These are phyloP conservation scores for Philopedon plagiatum DNA, from an alignment of 2,888 invertebrate species.

Conservation along the genomic window DNA sequence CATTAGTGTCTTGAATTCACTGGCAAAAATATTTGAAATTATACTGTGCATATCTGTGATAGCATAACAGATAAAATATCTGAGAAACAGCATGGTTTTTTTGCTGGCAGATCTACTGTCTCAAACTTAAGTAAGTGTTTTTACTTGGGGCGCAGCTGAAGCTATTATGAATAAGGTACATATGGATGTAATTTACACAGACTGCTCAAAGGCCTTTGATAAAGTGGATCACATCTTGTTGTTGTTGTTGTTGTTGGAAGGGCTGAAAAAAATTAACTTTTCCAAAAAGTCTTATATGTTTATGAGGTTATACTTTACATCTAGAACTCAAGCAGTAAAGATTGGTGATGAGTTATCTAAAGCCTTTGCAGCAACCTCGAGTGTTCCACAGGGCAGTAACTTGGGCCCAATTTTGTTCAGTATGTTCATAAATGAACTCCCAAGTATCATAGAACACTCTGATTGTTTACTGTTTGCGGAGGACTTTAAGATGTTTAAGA, in stretches of 20 bases:
- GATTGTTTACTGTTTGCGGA: not conserved
- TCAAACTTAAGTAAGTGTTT: not conserved
- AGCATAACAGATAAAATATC: not conserved
- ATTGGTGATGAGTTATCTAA: not conserved
- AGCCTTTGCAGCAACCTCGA: not conserved
- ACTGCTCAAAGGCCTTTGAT: conserved; percentile 9
- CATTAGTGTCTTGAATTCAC: conserved; percentile 13
- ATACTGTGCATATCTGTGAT: not conserved
- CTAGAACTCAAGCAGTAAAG: not conserved
- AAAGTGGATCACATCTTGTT: not conserved
- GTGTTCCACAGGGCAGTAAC: not conserved
- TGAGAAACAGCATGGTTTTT: conserved; percentile 8
- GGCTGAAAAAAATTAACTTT: not conserved
- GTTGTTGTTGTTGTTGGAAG: not conserved
- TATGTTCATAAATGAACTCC: not conserved
- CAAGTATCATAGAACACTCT: not conserved
- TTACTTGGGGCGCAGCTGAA: not conserved
- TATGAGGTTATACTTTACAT: not conserved
- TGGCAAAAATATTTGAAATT: conserved; percentile 23
- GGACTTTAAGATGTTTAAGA: conserved; percentile 10
- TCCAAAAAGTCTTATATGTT: not conserved
- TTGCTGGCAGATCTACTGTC: not conserved
- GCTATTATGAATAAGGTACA: conserved; percentile 5
- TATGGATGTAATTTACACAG: conserved; percentile 6
- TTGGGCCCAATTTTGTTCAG: not conserved